These are phyloP conservation scores for Tyto alba DNA, from an alignment of 2,113 vertebrate genomes.

Conservation along the genomic window DNA sequence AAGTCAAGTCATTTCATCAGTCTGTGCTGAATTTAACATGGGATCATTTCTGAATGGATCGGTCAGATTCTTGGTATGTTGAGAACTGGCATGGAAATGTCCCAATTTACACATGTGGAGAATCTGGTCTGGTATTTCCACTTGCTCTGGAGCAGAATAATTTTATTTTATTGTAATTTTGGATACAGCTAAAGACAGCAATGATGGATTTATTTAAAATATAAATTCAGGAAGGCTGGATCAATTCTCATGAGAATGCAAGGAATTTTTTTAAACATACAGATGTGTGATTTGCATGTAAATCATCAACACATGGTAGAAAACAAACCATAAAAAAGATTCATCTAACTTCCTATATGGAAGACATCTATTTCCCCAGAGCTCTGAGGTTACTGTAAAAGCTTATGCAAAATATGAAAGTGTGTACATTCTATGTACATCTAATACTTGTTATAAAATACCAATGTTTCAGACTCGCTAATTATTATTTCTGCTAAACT, in stretches of 20 bases:
- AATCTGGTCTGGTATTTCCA: background rate
- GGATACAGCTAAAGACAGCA: background rate
- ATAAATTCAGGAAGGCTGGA: slow-evolving; percentile 24
- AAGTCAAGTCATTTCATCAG: background rate
- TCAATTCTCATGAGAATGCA: slow-evolving; percentile 35
- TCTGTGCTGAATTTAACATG: background rate
- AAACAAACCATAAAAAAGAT: slow-evolving; percentile 46
- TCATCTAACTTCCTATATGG: slow-evolving; percentile 57
- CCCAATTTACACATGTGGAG: background rate
- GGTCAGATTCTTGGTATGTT: background rate
- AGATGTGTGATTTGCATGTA: slow-evolving; percentile 42
- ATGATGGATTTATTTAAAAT: background rate
- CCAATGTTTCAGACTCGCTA: background rate
- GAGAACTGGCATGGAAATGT: background rate
- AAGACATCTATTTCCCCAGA: slow-evolving; percentile 56
- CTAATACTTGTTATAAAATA: slow-evolving; percentile 69
- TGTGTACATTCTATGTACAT: slow-evolving; percentile 74
- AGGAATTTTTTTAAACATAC: slow-evolving; percentile 22
- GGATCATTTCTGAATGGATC: background rate
- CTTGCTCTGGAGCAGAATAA: background rate
- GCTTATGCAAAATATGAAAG: slow-evolving; percentile 73
- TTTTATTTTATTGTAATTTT: background rate
- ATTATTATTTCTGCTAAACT: background rate
- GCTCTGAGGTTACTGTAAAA: slow-evolving; percentile 52
- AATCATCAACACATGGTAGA: slow-evolving; percentile 37